Evolutionary conservation across 2,797 vertebrate species (phyloP), one percentile per base, ranked within the genome.

Genomic region (Diplodus sargus): DNA sequence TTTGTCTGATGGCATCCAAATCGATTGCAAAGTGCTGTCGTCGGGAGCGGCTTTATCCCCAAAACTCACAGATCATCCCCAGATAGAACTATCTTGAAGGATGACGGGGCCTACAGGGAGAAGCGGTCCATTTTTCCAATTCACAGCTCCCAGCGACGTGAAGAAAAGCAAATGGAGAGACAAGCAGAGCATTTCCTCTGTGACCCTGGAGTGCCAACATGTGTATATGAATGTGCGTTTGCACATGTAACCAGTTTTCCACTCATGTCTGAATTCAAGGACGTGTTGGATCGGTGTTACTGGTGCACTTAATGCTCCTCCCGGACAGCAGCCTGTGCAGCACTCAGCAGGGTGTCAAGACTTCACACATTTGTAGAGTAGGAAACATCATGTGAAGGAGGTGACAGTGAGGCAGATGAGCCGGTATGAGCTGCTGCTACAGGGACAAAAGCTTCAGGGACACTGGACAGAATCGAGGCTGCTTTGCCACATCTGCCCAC

Each of bases 401-500:
- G 80, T 83, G 86, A 77, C 79, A 58, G 79, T 51, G 78, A 88
- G 7, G 43, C 51, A 28, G 76, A 85, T 49, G 20, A 90, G 84
- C 64, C 30, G 20, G 78, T 25, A 59, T 2, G 20, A 74, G 48
- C 63, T 20, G 68, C 76, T 65, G 75, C 51, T 59, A 57, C 63
- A 53, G 61, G 39, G 70, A 71, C n/a, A 74, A 75, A 65, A 76
- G 79, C 85, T 82, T 42, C n/a, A 64, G 85, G 86, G 86, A 82
- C 53, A 57, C 74, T n/a, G 12, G 74, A 66, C 78, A 42, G 61
- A 68, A 48, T 8, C 6, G 16, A 22, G 58, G 47, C 65, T 22
- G 42, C 48, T 79, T 42, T 45, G 62, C 75, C 78, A 85, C 93
- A 94, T 92, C 91, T 94, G 92, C 90, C 79, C 74, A 52, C 75